phyloP scores from a whole-genome alignment of 2,888 invertebrate genomes.

The Cantharis nigra region DNA sequence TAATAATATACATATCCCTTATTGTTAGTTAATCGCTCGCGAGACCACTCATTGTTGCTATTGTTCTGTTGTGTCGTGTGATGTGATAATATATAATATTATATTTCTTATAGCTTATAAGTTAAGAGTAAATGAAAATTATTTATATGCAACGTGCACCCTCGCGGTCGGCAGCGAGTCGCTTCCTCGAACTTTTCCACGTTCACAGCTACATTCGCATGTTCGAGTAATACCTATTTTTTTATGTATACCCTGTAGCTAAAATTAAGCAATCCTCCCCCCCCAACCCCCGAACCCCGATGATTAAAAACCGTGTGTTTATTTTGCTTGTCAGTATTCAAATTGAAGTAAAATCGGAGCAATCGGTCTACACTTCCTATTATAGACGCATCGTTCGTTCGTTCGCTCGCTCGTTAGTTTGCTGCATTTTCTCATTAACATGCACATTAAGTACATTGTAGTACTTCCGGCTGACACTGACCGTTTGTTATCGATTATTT shows the following conservation, averaged over 20 bases:
- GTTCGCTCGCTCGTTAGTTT: constrained; percentile 31
- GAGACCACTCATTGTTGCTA: constrained; percentile 55
- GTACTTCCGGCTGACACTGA: constrained; percentile 36
- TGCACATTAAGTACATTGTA: constrained; percentile 34
- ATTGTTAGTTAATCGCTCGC: constrained; percentile 53
- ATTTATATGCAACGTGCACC: constrained; percentile 34
- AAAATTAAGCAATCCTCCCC: not conserved
- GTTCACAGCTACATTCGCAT: constrained; percentile 30
- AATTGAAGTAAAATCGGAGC: constrained; percentile 28
- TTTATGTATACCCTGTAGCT: not conserved
- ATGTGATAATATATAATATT: constrained; percentile 57
- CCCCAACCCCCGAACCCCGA: not conserved
- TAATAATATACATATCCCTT: constrained; percentile 59
- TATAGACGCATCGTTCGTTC: constrained; percentile 31
- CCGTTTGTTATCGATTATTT: constrained; percentile 35
- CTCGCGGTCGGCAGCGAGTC: constrained; percentile 29
- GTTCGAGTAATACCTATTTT: constrained; percentile 21
- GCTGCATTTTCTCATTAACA: constrained; percentile 34
- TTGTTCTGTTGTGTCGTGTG: constrained; percentile 57
- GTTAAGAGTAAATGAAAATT: constrained; percentile 49
- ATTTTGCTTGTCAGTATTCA: constrained; percentile 46
- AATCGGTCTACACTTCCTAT: constrained; percentile 38
- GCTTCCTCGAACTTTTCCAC: constrained; percentile 28
- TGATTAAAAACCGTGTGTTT: constrained; percentile 44
- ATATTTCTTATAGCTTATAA: constrained; percentile 54